Evolutionary conservation across 2,113 vertebrate genomes (phyloP).

Genomic region (Gobius niger): DNA sequence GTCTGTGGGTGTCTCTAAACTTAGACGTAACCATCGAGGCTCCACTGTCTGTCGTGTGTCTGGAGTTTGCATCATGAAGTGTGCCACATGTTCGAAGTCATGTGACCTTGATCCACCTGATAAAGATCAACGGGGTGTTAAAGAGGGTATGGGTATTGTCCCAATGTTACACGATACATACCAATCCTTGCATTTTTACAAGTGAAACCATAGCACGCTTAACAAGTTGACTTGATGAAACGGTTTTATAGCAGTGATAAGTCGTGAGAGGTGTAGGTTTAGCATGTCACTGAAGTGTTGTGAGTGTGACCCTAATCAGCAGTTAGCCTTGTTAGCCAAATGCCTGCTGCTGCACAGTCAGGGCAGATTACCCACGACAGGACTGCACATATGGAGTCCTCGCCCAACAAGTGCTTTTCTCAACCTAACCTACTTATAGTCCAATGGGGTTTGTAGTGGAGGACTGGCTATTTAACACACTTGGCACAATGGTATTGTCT

Average conservation of each 20-base stretch:
- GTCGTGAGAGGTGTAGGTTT: constrained; percentile 35
- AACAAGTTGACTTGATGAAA: constrained; percentile 15
- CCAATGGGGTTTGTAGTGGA: constrained; percentile 21
- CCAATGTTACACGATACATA: background rate
- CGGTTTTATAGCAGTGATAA: constrained; percentile 11
- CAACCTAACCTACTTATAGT: constrained; percentile 61
- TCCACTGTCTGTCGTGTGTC: background rate
- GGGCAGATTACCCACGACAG: constrained; percentile 63
- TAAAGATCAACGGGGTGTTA: background rate
- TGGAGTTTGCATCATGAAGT: constrained; percentile 25
- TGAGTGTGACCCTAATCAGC: constrained; percentile 70
- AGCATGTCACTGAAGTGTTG: constrained; percentile 34
- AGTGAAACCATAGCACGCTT: background rate
- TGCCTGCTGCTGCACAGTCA: constrained; percentile 65
- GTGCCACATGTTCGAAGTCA: constrained; percentile 44
- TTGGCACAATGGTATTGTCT: constrained; percentile 18
- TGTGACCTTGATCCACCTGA: constrained; percentile 30
- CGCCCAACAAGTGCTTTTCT: constrained; percentile 47
- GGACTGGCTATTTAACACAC: constrained; percentile 10
- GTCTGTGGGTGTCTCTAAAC: background rate
- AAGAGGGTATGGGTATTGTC: background rate
- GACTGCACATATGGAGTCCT: constrained; percentile 48
- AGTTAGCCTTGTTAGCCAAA: constrained; percentile 66
- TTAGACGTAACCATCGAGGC: constrained; percentile 1
- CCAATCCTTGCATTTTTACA: background rate